phyloP scores from a whole-genome alignment of 1,140 invertebrate genomes.

The Drosophila micromelanica region DNA sequence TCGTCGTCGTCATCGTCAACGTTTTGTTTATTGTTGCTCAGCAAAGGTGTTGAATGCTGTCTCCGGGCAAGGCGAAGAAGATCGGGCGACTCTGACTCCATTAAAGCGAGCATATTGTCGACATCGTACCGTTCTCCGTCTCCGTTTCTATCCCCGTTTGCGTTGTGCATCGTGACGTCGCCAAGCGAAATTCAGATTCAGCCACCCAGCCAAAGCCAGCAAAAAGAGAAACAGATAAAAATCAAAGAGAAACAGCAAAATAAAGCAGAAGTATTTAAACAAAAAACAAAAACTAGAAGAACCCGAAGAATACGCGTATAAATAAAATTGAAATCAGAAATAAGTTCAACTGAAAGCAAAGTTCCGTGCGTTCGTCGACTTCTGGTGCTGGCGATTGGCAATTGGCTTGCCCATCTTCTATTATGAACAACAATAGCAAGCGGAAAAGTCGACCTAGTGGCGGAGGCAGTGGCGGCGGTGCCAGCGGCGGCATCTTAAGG shows the following conservation, averaged over 20 bases:
- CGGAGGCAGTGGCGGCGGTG: conserved; percentile 51
- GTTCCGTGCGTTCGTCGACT: conserved; percentile 66
- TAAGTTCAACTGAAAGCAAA: conserved; percentile 47
- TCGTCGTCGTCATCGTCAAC: conserved; percentile 34
- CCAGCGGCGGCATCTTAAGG: conserved; percentile 79
- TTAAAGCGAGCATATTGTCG: conserved; percentile 54
- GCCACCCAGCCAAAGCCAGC: conserved; percentile 44
- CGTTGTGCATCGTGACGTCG: conserved; percentile 50
- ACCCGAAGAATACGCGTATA: conserved; percentile 40
- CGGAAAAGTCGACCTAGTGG: conserved; percentile 82
- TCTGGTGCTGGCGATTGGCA: conserved; percentile 62
- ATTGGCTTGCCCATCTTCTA: conserved; percentile 61
- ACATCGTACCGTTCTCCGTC: conserved; percentile 36
- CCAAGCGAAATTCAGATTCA: conserved; percentile 47
- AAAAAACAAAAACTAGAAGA: conserved; percentile 32
- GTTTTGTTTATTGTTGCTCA: conserved; percentile 43
- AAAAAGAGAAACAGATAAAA: conserved; percentile 25
- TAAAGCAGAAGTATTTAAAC: conserved; percentile 37
- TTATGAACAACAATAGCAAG: conserved; percentile 83
- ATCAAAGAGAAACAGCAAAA: conserved; percentile 35
- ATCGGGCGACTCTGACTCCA: conserved; percentile 45
- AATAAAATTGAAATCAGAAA: conserved; percentile 54
- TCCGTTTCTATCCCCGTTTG: conserved; percentile 24
- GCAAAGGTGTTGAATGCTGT: conserved; percentile 48
- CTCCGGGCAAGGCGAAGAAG: conserved; percentile 37